Evolutionary conservation across 2,113 vertebrate species (phyloP).

Genomic region (Barbus barbus): DNA sequence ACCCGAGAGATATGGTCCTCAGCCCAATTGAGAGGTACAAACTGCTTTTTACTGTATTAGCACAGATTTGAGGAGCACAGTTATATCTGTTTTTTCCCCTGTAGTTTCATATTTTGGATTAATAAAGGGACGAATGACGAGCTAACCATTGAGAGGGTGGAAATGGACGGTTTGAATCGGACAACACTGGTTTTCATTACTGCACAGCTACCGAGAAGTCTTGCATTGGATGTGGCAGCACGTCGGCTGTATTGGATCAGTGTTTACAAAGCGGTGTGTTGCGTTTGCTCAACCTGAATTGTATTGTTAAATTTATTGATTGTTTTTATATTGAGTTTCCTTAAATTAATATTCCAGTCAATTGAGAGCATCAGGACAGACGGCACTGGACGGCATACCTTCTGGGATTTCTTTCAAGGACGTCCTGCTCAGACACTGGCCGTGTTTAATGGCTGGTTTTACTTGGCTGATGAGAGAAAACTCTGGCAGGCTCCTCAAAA

Average conservation of each 20-base stretch:
- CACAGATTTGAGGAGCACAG: background rate
- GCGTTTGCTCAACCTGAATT: background rate
- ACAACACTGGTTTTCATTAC: slow-evolving; percentile 72
- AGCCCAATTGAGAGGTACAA: slow-evolving; percentile 80
- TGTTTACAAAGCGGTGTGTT: slow-evolving; percentile 80
- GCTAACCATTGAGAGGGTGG: slow-evolving; percentile 79
- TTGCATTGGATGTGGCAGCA: slow-evolving; percentile 79
- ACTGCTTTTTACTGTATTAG: background rate
- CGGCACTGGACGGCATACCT: slow-evolving; percentile 77
- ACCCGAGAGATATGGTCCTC: slow-evolving; percentile 81
- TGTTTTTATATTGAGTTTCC: background rate
- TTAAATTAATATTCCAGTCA: slow-evolving; percentile 70
- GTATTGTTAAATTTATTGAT: too few relatives aligned
- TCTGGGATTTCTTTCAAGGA: slow-evolving; percentile 71
- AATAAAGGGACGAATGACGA: slow-evolving; percentile 70
- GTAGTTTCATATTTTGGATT: slow-evolving; percentile 87
- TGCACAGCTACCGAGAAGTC: slow-evolving; percentile 77
- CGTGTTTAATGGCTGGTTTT: slow-evolving; percentile 81
- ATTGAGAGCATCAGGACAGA: slow-evolving; percentile 83
- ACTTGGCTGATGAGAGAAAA: slow-evolving; percentile 78
- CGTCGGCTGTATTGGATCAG: slow-evolving; percentile 89
- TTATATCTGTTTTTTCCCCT: background rate
- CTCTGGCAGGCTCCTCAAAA: slow-evolving; percentile 69
- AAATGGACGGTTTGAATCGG: slow-evolving; percentile 85
- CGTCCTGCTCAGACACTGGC: slow-evolving; percentile 68